Evolutionary conservation across 2,113 vertebrate species (phyloP), one percentile per base, ranked within the genome.

Genomic region (Clinocottus analis): DNA sequence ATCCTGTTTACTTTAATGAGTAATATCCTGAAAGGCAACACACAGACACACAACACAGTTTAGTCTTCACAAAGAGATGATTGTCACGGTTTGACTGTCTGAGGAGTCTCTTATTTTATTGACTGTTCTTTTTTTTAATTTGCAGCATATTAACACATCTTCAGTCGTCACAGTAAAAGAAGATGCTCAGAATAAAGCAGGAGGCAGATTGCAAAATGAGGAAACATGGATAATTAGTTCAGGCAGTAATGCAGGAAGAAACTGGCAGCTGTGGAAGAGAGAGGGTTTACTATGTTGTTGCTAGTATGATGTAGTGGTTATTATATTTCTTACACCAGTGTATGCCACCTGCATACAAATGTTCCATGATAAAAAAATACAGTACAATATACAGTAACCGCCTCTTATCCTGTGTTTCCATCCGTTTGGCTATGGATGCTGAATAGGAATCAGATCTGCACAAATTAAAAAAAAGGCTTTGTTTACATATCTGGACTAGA

Each of bases 101-200:
- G 75, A 85, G 78, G 86, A 74, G 71, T 73, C 56, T 81, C 62
- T 87, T 87, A 88, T 91, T 90, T 84, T 91, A 85, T 87, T 80
- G 60, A 73, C 59, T 21, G 70, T 63, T 73, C 62, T 78, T 76
- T 75, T 39, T 72, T 79, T 70, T 17, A 12, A 75, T 86, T 87
- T 85, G 76, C 71, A 65, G 41, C 47, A 79, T 81, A 86, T 91
- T 87, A 75, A 80, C 64, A 79, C 62, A 87, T 89, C 59, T 88
- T 70, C 55, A 85, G 79, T 78, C 90, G 80, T 82, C 81, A 90
- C 67, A 72, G 39, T 65, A 56, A 79, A 43, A 83, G 71, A 77
- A 67, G 69, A 47, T 65, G 58, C n/a, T 84, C 67, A 58, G n/a
- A 86, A 73, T 23, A 56, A 85, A 77, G 70, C 73, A 49, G 53